phyloP scores from a whole-genome alignment of 2,888 invertebrate species.

The Drosophila borborema region DNA sequence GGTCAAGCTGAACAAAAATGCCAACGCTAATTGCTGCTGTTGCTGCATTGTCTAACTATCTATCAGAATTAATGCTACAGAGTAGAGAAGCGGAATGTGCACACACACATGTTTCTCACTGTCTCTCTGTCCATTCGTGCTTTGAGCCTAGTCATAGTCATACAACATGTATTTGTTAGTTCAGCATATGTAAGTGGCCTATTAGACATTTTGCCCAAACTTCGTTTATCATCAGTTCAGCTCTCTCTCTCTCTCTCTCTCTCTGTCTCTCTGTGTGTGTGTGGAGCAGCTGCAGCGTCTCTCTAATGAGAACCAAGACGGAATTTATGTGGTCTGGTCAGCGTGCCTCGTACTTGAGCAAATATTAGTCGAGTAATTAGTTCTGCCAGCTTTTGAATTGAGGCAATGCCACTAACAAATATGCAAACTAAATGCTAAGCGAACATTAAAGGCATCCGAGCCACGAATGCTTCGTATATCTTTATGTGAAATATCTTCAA shows the following conservation, averaged over 20 bases:
- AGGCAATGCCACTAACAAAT: neutral
- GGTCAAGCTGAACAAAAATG: neutral
- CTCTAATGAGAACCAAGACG: slow-evolving; percentile 42
- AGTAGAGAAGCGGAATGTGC: neutral
- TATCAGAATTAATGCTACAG: slow-evolving; percentile 31
- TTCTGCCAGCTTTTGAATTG: slow-evolving; percentile 25
- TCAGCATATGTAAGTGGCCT: slow-evolving; percentile 34
- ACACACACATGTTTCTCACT: neutral
- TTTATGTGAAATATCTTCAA: neutral
- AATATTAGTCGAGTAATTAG: slow-evolving; percentile 73
- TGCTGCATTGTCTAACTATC: slow-evolving; percentile 33
- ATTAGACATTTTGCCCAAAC: slow-evolving; percentile 26
- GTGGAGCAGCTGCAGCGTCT: slow-evolving; percentile 12
- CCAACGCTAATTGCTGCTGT: slow-evolving; percentile 32
- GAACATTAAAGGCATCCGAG: neutral
- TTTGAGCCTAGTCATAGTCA: slow-evolving; percentile 2
- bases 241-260: neutral
- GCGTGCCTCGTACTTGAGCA: slow-evolving; percentile 30
- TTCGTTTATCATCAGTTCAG: slow-evolving; percentile 1
- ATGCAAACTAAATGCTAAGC: neutral
- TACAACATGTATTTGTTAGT: neutral
- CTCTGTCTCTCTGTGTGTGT: too few species aligned
- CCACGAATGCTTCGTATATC: neutral
- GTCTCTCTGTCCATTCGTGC: neutral
- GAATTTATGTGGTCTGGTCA: slow-evolving; percentile 51